These are phyloP conservation scores for Lamproptera curius DNA, from an alignment of 2,888 invertebrate genomes.

Conservation along the genomic window DNA sequence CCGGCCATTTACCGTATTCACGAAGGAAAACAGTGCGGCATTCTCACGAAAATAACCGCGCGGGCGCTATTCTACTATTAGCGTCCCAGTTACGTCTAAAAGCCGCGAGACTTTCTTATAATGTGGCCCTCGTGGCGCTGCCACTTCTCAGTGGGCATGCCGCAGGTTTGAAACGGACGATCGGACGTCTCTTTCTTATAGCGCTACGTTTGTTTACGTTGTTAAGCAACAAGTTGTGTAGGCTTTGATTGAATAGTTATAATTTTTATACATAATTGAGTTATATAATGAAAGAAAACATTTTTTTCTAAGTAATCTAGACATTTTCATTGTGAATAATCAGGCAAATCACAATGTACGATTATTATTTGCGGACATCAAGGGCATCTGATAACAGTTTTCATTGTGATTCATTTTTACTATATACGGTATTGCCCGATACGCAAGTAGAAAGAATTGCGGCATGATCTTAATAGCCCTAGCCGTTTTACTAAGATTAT, in stretches of 20 bases:
- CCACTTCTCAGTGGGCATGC: conserved; percentile 3
- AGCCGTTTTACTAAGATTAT: too few relatives aligned
- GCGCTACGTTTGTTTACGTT: background rate
- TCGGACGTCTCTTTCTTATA: conserved; percentile 12
- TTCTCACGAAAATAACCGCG: conserved; percentile 54
- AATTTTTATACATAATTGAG: background rate
- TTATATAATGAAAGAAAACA: background rate
- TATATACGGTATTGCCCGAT: too few relatives aligned
- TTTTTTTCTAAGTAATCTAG: too few relatives aligned
- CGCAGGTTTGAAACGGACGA: conserved; percentile 4
- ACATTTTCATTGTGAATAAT: too few relatives aligned
- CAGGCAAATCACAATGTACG: too few relatives aligned
- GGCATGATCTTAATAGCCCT: too few relatives aligned
- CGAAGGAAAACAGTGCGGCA: conserved; percentile 35
- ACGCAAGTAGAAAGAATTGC: too few relatives aligned
- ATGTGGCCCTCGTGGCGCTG: conserved; percentile 14
- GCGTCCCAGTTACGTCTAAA: conserved; percentile 28
- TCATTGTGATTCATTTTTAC: too few relatives aligned
- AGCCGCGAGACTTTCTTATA: conserved; percentile 20
- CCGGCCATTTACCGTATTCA: conserved; percentile 26
- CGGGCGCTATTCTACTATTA: conserved; percentile 30
- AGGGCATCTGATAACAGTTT: too few relatives aligned
- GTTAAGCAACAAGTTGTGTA: background rate
- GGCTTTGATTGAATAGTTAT: background rate
- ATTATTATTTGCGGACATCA: too few relatives aligned